phyloP scores from a whole-genome alignment of 2,113 vertebrate genomes.

The Engystomops pustulosus region DNA sequence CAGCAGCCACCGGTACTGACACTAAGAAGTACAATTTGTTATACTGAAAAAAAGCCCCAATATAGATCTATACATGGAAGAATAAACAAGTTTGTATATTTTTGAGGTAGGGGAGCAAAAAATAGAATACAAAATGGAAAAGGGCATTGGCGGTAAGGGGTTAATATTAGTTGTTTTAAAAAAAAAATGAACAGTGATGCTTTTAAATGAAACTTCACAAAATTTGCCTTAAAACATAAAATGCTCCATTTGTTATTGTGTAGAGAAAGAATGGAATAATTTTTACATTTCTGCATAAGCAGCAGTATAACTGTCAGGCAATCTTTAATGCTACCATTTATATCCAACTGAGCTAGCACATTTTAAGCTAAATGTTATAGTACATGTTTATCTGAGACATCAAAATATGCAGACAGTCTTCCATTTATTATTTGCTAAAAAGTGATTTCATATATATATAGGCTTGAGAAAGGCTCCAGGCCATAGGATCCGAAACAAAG shows the following conservation, averaged over 20 bases:
- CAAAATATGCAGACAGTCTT: slow-evolving; percentile 34
- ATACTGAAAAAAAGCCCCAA: too few species aligned
- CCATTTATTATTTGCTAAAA: background rate
- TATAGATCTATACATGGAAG: too few species aligned
- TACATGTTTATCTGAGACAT: slow-evolving; percentile 29
- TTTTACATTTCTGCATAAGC: slow-evolving; percentile 40
- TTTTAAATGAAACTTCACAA: background rate
- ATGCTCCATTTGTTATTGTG: background rate
- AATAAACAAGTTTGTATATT: too few species aligned
- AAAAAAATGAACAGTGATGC: background rate
- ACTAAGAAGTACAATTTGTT: too few species aligned
- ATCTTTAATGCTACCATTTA: slow-evolving; percentile 32
- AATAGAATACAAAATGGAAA: too few species aligned
- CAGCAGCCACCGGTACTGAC: too few species aligned
- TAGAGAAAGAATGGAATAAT: slow-evolving; percentile 7
- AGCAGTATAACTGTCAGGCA: slow-evolving; percentile 20
- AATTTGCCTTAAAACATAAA: background rate
- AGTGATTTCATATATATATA: too few species aligned
- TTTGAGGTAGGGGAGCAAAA: too few species aligned
- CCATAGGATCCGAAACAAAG: too few species aligned
- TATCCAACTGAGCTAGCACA: slow-evolving; percentile 48
- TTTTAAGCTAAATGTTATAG: slow-evolving; percentile 32
- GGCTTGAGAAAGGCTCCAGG: too few species aligned
- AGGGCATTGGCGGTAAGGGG: too few species aligned
- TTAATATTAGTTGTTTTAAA: too few species aligned